Conservation (phyloP, 1,140 invertebrate genomes). For the Pissodes strobi region DNA sequence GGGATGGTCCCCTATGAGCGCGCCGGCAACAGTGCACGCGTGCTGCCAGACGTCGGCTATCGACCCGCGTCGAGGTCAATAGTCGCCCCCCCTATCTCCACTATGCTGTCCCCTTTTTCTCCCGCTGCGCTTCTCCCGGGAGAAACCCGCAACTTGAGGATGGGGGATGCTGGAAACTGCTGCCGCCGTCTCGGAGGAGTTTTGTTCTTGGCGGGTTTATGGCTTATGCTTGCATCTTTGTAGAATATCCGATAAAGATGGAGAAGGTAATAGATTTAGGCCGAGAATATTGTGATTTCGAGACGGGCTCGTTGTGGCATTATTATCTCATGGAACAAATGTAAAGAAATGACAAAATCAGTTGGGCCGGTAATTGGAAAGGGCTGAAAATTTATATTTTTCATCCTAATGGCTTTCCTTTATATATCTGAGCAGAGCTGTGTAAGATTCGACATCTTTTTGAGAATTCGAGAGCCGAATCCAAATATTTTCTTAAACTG, state of each 20-base stretch:
- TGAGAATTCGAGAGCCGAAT: no score
- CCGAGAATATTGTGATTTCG: constrained; percentile 14
- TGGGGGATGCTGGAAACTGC: constrained; percentile 14
- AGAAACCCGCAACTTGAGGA: constrained; percentile 6
- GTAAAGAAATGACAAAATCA: no score
- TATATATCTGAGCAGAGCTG: no score
- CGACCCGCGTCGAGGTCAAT: constrained; percentile 31
- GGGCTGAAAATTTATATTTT: no score
- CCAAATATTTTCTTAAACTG: no score
- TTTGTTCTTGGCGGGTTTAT: constrained; percentile 22
- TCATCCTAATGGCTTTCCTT: no score
- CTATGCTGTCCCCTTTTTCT: constrained; percentile 6
- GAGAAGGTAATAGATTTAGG: constrained; percentile 6
- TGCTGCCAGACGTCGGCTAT: constrained; percentile 29
- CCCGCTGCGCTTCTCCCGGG: constrained; percentile 9
- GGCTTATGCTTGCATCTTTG: constrained; percentile 20
- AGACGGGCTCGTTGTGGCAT: neutral
- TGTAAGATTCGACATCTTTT: no score
- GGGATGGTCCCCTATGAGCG: no score
- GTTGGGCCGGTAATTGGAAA: no score
- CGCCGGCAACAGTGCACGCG: constrained; percentile 17
- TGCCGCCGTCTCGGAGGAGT: constrained; percentile 12
- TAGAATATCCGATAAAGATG: constrained; percentile 21
- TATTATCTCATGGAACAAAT: no score
- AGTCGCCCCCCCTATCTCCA: constrained; percentile 21